A percentile compares a stretch with the other conserved stretches of the same genome.
These are phyloP conservation scores for Dolichallabes microphthalmus DNA, from an alignment of 2,113 vertebrate species.

Conservation along the genomic window DNA sequence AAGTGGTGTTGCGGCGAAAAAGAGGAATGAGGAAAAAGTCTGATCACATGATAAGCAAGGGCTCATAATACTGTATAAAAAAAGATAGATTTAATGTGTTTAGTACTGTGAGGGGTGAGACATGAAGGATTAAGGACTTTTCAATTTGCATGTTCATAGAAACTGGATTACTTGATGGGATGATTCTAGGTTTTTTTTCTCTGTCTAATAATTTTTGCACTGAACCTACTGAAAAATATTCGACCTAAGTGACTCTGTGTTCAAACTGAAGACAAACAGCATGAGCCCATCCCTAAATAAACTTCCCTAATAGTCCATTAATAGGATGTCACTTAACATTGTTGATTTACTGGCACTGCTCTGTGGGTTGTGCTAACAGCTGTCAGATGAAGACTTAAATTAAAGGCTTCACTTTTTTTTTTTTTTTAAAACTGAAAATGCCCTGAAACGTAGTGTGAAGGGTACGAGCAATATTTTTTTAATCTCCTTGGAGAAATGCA, in stretches of 20 bases:
- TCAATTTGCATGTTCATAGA: background rate
- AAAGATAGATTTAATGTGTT: background rate
- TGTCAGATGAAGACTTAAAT: background rate
- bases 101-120: background rate
- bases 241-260: background rate
- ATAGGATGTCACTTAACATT: background rate
- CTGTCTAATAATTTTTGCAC: background rate
- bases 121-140: background rate
- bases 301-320: background rate
- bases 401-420: background rate
- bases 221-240: background rate
- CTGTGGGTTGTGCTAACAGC: background rate
- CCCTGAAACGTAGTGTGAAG: background rate
- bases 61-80: background rate
- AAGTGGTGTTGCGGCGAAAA: background rate
- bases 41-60: background rate
- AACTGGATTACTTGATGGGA: background rate
- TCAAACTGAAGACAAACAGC: background rate
- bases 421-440: background rate
- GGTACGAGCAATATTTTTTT: background rate
- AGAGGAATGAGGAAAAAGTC: background rate
- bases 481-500: background rate
- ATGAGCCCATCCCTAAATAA: constrained; percentile 1
- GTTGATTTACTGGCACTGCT: background rate
- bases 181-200: background rate